Base-by-base conservation (phyloP, 2,888 invertebrate species). In the Drosophila greeni region DNA sequence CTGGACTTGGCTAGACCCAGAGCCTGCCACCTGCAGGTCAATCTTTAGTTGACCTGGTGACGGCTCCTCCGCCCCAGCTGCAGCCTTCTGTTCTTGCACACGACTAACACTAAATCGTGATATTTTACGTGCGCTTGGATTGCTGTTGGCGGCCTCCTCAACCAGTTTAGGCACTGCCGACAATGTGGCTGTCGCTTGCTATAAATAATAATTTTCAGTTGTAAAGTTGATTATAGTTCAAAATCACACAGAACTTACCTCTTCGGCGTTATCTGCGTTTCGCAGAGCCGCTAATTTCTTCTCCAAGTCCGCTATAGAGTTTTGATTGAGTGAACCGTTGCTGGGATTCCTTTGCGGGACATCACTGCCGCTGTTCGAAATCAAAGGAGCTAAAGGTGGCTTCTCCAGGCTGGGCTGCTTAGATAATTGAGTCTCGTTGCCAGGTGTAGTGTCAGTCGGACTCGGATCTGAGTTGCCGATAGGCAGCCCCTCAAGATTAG, bases 231-330 rank as follows among this genome's bases (percentile, higher is more conserved):
- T 39, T 29, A 18, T 24, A 34, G 24, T 47, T 20, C 1, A 20
- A 40, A 14, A 7, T 6, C 7, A 6, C 2, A n/a, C 1, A 4
- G 8, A 49, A 20, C 18, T 55, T 51, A 82, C 86, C 77, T 86
- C 86, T 49, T 86, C 86, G 33, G 76, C 20, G 40, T 80, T 82
- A 42, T 86, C 87, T 9, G 73, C 61, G 69, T 79, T 84, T 55
- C 92, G 91, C 58, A 92, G 76, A 64, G 91, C 90, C 4, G 90
- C 89, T 56, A 92, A 85, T 74, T 92, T 92, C 57, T 91, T 91
- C 71, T 92, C 91, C 9, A 92, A 85, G 85, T 92, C 91, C 1
- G 91, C 91, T 52, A 92, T 75, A 2, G 87, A 87, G 51, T 70
- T 87, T 58, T 84, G 83, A 45, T 83, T 79, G 1, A 79, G 45